phyloP scores from a whole-genome alignment of 1,140 invertebrate species.

The Elysia chlorotica region DNA sequence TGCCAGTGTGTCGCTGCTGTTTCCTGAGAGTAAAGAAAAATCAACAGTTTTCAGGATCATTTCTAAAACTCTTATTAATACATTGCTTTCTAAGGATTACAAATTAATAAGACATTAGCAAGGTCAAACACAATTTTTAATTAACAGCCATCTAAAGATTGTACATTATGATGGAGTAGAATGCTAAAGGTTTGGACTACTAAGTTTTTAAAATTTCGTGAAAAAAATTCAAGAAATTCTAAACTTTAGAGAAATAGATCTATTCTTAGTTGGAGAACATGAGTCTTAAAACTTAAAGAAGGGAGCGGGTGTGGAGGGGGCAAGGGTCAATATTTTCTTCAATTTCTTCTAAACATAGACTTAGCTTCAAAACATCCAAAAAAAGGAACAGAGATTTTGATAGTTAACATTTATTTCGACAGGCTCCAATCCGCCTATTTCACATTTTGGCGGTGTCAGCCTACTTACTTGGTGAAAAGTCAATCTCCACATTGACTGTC shows the following conservation, averaged over 20 bases:
- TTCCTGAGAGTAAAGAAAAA: conserved; percentile 19
- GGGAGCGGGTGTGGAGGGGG: too few relatives aligned
- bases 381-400: too few relatives aligned
- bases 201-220: too few relatives aligned
- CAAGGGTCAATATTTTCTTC: background rate
- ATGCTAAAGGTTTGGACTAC: background rate
- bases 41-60: background rate
- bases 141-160: too few relatives aligned
- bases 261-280: too few relatives aligned
- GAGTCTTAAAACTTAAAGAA: too few relatives aligned
- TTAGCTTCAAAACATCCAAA: too few relatives aligned
- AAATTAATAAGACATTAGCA: background rate
- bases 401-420: too few relatives aligned
- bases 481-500: conserved; percentile 10
- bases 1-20: conserved; percentile 8
- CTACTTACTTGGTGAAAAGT: conserved; percentile 3
- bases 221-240: too few relatives aligned
- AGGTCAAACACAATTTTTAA: too few relatives aligned
- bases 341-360: background rate
- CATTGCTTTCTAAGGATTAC: background rate
- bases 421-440: background rate
- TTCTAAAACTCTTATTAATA: background rate
- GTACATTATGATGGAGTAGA: too few relatives aligned
- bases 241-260: too few relatives aligned
- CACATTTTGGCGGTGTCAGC: background rate